phyloP scores from a whole-genome alignment of 2,113 vertebrate genomes.

The Salminus brasiliensis region DNA sequence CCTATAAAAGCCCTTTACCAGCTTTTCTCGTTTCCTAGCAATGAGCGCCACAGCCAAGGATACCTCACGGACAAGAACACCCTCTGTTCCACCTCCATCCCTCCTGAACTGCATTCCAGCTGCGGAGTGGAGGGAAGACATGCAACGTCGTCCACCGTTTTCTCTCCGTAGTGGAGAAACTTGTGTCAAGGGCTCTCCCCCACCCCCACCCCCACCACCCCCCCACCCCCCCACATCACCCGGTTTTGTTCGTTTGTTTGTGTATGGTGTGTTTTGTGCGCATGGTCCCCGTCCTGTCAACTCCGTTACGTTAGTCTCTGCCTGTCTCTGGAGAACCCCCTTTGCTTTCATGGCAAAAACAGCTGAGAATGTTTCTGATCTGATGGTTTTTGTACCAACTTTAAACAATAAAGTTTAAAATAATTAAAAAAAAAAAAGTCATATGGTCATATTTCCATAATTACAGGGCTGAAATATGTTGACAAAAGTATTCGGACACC shows the following conservation, averaged over 20 bases:
- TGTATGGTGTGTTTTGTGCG: conserved; percentile 53
- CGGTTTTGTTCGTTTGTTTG: conserved; percentile 37
- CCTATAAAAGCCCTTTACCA: conserved; percentile 26
- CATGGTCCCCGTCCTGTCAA: conserved; percentile 44
- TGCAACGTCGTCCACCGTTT: not conserved
- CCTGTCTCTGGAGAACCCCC: conserved; percentile 50
- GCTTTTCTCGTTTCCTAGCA: not conserved
- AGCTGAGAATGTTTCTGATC: conserved; percentile 72
- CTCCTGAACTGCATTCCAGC: conserved; percentile 12
- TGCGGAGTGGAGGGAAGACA: not conserved
- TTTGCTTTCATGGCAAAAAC: conserved; percentile 62
- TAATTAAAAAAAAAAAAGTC: conserved; percentile 47
- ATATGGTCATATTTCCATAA: not conserved
- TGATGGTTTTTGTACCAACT: conserved; percentile 78
- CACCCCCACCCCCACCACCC: not conserved
- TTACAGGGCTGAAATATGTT: too few species aligned
- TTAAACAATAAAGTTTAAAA: conserved; percentile 81
- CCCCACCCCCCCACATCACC: too few species aligned
- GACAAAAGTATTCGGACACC: too few species aligned
- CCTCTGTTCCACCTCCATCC: not conserved
- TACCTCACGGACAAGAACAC: conserved; percentile 52
- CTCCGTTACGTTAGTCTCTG: conserved; percentile 24
- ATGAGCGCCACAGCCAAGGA: conserved; percentile 36
- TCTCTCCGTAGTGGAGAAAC: not conserved
- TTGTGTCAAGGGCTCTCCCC: conserved; percentile 39